These are phyloP conservation scores for Zingel zingel DNA, from an alignment of 2,113 vertebrate species.

Conservation along the genomic window DNA sequence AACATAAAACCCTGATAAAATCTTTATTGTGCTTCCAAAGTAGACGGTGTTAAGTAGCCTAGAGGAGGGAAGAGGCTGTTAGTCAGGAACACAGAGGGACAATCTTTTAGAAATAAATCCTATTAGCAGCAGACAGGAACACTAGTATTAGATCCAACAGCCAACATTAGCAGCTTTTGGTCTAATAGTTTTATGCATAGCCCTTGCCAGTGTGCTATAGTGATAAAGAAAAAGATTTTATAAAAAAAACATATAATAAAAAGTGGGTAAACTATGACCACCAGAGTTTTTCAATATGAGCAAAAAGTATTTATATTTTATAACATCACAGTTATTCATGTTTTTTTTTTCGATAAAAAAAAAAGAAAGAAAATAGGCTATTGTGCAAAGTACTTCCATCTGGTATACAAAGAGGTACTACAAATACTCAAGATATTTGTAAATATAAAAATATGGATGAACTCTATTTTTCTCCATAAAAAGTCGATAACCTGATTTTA, in stretches of 20 bases:
- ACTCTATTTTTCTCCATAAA: background rate
- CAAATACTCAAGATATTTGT: background rate
- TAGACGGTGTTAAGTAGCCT: conserved; percentile 46
- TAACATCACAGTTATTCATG: too few species aligned
- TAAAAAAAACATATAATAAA: background rate
- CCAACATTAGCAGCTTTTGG: conserved; percentile 12
- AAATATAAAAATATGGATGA: background rate
- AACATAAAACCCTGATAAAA: background rate
- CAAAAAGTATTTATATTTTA: background rate
- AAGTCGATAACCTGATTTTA: background rate
- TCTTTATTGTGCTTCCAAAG: conserved; percentile 17
- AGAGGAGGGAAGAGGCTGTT: conserved; percentile 27
- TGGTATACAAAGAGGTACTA: background rate
- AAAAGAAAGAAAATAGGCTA: too few species aligned
- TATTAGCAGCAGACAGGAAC: conserved; percentile 60
- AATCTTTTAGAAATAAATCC: conserved; percentile 72
- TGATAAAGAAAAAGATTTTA: background rate
- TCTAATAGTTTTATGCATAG: background rate
- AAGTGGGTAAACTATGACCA: background rate
- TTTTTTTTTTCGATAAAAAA: background rate
- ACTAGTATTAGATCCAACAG: conserved; percentile 23
- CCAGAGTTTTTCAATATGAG: background rate
- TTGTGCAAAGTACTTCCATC: background rate
- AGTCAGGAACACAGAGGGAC: conserved; percentile 45
- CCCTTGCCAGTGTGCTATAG: background rate